phyloP scores from a whole-genome alignment of 2,797 vertebrate genomes.

The Malacoctenus gilli region DNA sequence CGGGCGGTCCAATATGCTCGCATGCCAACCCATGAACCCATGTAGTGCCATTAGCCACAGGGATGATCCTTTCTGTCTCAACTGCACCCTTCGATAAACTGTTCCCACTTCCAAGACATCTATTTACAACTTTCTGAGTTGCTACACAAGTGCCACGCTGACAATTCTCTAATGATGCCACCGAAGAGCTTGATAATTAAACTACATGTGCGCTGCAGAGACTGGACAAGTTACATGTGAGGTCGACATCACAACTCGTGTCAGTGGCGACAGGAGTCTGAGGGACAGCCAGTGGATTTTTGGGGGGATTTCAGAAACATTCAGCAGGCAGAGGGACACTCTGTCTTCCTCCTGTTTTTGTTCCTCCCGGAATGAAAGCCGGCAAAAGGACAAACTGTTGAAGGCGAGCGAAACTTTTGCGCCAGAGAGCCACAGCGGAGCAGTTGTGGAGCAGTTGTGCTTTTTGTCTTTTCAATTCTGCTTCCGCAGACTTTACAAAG shows the following conservation, averaged over 20 bases:
- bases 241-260: too few species aligned
- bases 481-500: slow-evolving; percentile 65
- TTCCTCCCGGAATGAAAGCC: slow-evolving; percentile 62
- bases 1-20: slow-evolving; percentile 45
- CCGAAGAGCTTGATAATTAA: too few species aligned
- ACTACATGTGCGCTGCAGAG: too few species aligned
- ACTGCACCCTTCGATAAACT: too few species aligned
- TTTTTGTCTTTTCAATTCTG: slow-evolving; percentile 64
- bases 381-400: slow-evolving; percentile 62
- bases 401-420: slow-evolving; percentile 59
- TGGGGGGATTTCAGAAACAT: slow-evolving; percentile 43
- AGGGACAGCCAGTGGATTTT: slow-evolving; percentile 40
- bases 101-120: too few species aligned
- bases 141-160: too few species aligned
- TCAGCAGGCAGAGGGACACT: slow-evolving; percentile 19
- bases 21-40: slow-evolving; percentile 23
- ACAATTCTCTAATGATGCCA: too few species aligned
- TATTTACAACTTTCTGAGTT: too few species aligned
- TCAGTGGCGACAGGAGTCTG: slow-evolving; percentile 9
- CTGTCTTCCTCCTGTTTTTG: slow-evolving; percentile 48
- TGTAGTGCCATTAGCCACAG: slow-evolving; percentile 21
- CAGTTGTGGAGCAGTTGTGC: slow-evolving; percentile 58
- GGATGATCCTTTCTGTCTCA: slow-evolving; percentile 26
- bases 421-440: slow-evolving; percentile 43
- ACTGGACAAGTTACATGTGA: too few species aligned